Conservation (phyloP, 2,113 vertebrate species). For the Rhinoderma darwinii region DNA sequence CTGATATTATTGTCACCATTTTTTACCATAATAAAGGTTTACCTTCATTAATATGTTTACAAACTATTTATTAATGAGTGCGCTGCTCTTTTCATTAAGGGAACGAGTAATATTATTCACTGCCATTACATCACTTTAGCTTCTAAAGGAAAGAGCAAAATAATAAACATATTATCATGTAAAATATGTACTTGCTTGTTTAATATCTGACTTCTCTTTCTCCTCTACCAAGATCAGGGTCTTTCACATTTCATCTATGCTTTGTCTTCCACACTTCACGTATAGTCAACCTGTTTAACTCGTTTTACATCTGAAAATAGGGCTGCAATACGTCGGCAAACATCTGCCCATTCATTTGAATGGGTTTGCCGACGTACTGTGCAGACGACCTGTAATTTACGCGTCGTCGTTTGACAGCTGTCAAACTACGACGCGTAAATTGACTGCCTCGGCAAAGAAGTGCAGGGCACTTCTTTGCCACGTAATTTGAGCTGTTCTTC, state of each 20-base stretch:
- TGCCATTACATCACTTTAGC: not conserved
- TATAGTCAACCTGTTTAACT: not conserved
- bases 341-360: too few relatives aligned
- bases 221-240: not conserved
- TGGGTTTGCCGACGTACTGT: too few relatives aligned
- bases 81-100: conserved; percentile 51
- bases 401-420: too few relatives aligned
- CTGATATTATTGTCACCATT: conserved; percentile 48
- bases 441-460: too few relatives aligned
- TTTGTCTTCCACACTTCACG: not conserved
- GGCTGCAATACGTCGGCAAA: too few relatives aligned
- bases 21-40: conserved; percentile 51
- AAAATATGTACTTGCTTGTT: not conserved
- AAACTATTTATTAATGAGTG: conserved; percentile 43
- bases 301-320: too few relatives aligned
- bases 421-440: too few relatives aligned
- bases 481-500: too few relatives aligned
- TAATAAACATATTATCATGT: not conserved
- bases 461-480: too few relatives aligned
- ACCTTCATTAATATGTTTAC: conserved; percentile 28
- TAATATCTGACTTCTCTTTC: not conserved
- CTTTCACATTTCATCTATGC: not conserved
- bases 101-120: not conserved
- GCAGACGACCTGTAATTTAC: too few relatives aligned
- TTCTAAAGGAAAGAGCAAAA: conserved; percentile 6